Percentiles rank a stretch among this genome's conserved stretches.
Conservation (phyloP, 2,113 vertebrate species). For the Otus sunia region DNA sequence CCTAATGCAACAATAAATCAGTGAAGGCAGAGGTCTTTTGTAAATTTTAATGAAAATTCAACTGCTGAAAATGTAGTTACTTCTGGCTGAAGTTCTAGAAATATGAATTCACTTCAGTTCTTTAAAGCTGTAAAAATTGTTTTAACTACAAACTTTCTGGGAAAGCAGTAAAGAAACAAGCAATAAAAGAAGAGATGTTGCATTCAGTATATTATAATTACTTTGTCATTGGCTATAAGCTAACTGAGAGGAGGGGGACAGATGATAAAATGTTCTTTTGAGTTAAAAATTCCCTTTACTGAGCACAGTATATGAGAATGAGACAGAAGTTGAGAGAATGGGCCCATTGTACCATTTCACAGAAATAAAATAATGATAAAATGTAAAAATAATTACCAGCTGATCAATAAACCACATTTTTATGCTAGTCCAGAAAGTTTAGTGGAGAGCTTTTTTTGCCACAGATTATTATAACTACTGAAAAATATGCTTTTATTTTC, state of each 20-base stretch:
- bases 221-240: background rate
- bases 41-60: slow-evolving; percentile 59
- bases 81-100: background rate
- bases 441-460: background rate
- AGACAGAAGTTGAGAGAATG: background rate
- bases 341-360: background rate
- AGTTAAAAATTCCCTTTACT: background rate
- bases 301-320: background rate
- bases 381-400: background rate
- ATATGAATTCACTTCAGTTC: background rate
- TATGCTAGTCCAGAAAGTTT: background rate
- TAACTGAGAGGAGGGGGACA: background rate
- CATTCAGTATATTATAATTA: background rate
- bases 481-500: background rate
- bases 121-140: background rate
- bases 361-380: background rate
- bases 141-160: background rate
- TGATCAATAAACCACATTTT: background rate
- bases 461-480: background rate
- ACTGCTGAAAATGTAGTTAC: background rate
- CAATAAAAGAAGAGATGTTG: background rate
- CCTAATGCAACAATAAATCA: slow-evolving; percentile 74
- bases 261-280: background rate
- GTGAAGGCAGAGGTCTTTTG: slow-evolving; percentile 39
- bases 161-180: background rate